These are phyloP conservation scores for Ictalurus punctatus DNA, from an alignment of 2,113 vertebrate species.

Conservation along the genomic window DNA sequence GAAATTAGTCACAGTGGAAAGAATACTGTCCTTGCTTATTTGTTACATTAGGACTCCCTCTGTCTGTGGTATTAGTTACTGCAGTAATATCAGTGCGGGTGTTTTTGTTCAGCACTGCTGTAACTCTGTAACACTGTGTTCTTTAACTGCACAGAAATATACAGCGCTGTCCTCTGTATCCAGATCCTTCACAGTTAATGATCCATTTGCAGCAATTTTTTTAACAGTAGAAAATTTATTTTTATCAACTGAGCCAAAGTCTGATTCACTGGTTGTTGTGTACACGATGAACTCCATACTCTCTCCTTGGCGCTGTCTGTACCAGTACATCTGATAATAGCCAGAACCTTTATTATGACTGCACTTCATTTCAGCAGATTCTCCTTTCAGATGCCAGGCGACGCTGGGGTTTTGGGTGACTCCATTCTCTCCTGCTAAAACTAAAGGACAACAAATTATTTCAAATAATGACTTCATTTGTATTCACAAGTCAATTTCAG, in stretches of 20 bases:
- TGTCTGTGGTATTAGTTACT: too few relatives aligned
- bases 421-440: conserved; percentile 29
- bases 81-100: too few relatives aligned
- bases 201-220: conserved; percentile 38
- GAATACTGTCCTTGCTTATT: neutral
- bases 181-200: conserved; percentile 53
- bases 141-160: conserved; percentile 36
- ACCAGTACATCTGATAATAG: conserved; percentile 46
- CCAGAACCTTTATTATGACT: neutral
- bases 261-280: neutral
- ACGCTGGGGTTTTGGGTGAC: conserved; percentile 51
- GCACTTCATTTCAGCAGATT: conserved; percentile 34
- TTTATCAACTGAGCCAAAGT: too few relatives aligned
- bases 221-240: conserved; percentile 13
- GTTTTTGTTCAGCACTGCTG: neutral
- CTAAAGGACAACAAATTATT: neutral
- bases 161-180: conserved; percentile 42
- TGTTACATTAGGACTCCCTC: too few relatives aligned
- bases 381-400: neutral
- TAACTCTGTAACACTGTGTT: conserved; percentile 17
- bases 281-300: conserved; percentile 23
- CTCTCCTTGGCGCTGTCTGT: conserved; percentile 15
- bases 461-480: neutral
- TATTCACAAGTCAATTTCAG: neutral
- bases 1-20: neutral